These are phyloP conservation scores for Pogona vitticeps DNA, from an alignment of 2,113 vertebrate genomes.

Conservation along the genomic window DNA sequence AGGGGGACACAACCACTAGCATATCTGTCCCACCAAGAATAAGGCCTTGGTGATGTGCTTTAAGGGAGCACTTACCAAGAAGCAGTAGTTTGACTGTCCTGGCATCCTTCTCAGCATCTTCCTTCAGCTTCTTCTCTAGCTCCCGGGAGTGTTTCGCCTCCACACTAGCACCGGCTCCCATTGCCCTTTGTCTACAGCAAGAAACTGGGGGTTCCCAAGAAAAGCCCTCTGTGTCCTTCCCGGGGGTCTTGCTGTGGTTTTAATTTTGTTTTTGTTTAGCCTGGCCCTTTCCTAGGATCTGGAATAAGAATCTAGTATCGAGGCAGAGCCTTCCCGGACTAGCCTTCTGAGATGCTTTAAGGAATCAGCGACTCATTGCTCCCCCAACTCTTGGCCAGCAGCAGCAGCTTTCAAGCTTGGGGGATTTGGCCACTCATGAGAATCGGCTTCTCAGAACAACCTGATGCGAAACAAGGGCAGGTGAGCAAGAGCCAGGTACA, in stretches of 20 bases:
- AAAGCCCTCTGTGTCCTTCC: constrained; percentile 44
- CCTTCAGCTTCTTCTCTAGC: constrained; percentile 96
- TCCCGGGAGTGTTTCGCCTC: constrained; percentile 96
- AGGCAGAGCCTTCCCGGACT: constrained; percentile 36
- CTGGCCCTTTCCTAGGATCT: neutral
- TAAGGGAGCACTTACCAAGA: constrained; percentile 82
- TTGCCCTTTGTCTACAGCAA: constrained; percentile 69
- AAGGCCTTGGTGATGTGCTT: neutral
- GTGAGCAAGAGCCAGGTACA: constrained; percentile 66
- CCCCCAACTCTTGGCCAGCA: constrained; percentile 45
- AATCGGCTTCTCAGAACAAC: constrained; percentile 65
- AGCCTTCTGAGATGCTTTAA: constrained; percentile 49
- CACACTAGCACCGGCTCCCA: constrained; percentile 94
- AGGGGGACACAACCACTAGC: neutral
- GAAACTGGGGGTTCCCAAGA: constrained; percentile 37
- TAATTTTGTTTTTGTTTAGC: neutral
- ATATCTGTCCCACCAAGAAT: neutral
- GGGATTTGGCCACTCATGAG: constrained; percentile 77
- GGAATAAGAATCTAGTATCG: neutral
- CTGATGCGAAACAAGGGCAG: constrained; percentile 89
- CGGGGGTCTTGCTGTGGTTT: constrained; percentile 12
- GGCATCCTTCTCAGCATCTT: constrained; percentile 94
- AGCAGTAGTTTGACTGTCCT: constrained; percentile 97
- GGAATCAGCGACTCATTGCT: constrained; percentile 50
- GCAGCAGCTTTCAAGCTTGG: constrained; percentile 67